Percentiles rank a stretch among this genome's conserved stretches.
Evolutionary conservation across 1,140 invertebrate species (phyloP).

Genomic region (Leptopilina clavipes): DNA sequence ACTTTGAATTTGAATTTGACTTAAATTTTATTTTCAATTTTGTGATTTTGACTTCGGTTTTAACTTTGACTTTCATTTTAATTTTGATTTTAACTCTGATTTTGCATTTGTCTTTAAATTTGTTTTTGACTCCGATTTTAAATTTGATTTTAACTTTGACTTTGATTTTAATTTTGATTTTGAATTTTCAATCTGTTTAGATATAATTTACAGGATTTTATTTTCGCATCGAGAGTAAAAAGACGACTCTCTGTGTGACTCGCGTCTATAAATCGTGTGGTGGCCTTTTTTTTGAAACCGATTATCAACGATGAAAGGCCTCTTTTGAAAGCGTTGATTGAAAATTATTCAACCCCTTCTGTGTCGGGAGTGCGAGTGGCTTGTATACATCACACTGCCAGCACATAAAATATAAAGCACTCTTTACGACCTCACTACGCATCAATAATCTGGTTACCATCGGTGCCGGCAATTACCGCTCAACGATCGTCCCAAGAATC

Average conservation of each 20-base stretch:
- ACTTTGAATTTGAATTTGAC: too few relatives aligned
- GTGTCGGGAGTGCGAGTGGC: slow-evolving; percentile 7
- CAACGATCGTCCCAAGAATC: slow-evolving; percentile 24
- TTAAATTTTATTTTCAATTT: too few relatives aligned
- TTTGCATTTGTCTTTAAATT: too few relatives aligned
- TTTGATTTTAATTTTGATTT: too few relatives aligned
- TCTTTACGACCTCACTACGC: slow-evolving; percentile 32
- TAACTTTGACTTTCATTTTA: too few relatives aligned
- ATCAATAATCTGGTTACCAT: slow-evolving; percentile 33
- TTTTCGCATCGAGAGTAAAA: too few relatives aligned
- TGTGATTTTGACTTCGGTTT: too few relatives aligned
- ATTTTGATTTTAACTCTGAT: too few relatives aligned
- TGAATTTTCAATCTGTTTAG: slow-evolving; percentile 6
- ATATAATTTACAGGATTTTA: too few relatives aligned
- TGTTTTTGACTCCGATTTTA: too few relatives aligned
- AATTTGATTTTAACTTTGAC: too few relatives aligned
- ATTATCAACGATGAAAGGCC: slow-evolving; percentile 30
- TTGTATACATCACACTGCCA: slow-evolving; percentile 26
- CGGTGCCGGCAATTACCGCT: background rate
- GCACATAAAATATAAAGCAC: slow-evolving; percentile 32
- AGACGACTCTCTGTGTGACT: too few relatives aligned
- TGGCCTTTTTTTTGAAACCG: slow-evolving; percentile 3
- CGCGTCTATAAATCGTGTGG: background rate
- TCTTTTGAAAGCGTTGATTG: slow-evolving; percentile 20
- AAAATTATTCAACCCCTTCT: slow-evolving; percentile 19